Base-by-base conservation (phyloP, 1,140 invertebrate species). In the Nautilus pompilius region DNA sequence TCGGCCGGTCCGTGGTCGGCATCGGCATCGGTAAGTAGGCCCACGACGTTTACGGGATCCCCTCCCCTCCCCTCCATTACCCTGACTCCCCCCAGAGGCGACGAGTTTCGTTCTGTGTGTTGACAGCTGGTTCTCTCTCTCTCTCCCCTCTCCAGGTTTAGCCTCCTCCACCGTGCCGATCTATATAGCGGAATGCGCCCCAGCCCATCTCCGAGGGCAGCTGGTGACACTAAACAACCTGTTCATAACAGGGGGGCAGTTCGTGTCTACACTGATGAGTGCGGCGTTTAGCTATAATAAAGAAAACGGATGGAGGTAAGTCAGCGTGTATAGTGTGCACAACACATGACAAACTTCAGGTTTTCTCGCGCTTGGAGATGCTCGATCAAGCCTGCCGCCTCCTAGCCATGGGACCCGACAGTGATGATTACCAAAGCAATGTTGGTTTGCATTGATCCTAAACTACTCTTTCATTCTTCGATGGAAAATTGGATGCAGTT, bases 111-210 rank as follows among this genome's bases (percentile, higher is more conserved):
- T 56, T 28, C 29, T 32, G 5, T 56, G 10, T 32, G n/a, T 15
- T 3, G 6, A 13, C 17, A n/a, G n/a, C 30, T 32, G 3, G 41
- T 63, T 58, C 51, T 5, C 33, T 20, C 30, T 46, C 33, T 49
- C 0, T 48, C 26, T 51, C 13, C 48, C 62, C 41, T 49, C 70
- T 70, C 6, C 68, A 87, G 87, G 87, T 41, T 72, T 89, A 32
- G 84, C 87, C n/a, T 89, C 87, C 8, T 88, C 87, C 84, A 84
- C 84, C 30, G 86, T 88, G 2, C 87, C 87, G 3, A 82, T 88
- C 62, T 89, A 88, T 72, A 87, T 89, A 33, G 85, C 86, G 29
- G 87, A 88, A 76, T 81, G 85, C 56, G 80, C 88, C 0, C 85
- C 86, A 17, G 62, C 83, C 17, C 73, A 85, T 60, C 68, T 84